Evolutionary conservation across 2,797 vertebrate species (phyloP), one percentile per base, ranked within the genome.

Genomic region (Mastacembelus armatus): DNA sequence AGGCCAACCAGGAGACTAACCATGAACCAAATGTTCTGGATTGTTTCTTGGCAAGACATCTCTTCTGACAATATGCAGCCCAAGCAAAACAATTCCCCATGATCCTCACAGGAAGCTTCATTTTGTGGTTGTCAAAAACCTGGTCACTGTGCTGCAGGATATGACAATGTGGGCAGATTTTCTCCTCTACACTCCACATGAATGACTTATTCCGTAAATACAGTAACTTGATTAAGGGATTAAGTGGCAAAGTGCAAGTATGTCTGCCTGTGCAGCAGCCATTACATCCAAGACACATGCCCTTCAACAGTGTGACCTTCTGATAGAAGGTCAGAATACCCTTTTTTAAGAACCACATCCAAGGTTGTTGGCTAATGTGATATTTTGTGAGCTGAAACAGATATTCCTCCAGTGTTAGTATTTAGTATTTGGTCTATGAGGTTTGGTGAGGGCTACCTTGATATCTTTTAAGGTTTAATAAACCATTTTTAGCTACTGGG

Each of bases 11-110:
- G 54, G 58, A 81, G 32, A 63, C 57, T 22, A 72, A 67, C 4
- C 55, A 59, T 48, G 55, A 54, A 64, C 58, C 52, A 60, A 57
- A 67, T 64, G 67, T 56, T 66, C 29, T 57, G 57, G 61, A 68
- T 73, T 56, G 59, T 65, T 48, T 69, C 66, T 48, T 70, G 72
- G 78, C 4, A 33, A 39, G 18, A 42, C 27, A 36, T 54, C 12
- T 47, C 21, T 21, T 59, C 30, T 47, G 27, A 63, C 57, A 67
- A 66, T 65, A 75, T 58, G 65, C 59, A 72, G 15, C 33, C 18
- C 2, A 14, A 43, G 5, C 44, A 67, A 68, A 59, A 33, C 7
- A 48, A 38, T 47, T 51, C 49, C 48, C 21, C 3, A 18, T 15
- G 2, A 60, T 58, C 44, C 38, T 58, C 40, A 35, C 43, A 64